Conservation (phyloP, 2,888 invertebrate species). For the Iselma pallidipennis region DNA sequence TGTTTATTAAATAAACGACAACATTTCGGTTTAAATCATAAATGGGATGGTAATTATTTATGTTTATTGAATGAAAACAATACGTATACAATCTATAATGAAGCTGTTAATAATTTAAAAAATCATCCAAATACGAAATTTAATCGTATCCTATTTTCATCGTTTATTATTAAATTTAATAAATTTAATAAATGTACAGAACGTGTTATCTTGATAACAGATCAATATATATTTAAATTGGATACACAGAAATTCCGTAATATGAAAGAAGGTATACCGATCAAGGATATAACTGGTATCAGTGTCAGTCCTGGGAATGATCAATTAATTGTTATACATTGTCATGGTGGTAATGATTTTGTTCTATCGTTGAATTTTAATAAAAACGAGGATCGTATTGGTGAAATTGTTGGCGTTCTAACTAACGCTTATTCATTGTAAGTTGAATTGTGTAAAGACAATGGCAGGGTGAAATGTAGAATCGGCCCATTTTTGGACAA, state of each 20-base stretch:
- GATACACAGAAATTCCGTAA: slow-evolving; percentile 85
- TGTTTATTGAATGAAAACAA: slow-evolving; percentile 69
- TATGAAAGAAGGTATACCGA: slow-evolving; percentile 72
- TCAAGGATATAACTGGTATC: slow-evolving; percentile 69
- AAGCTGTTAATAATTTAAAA: slow-evolving; percentile 69
- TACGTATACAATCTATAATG: slow-evolving; percentile 66
- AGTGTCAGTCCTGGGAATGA: slow-evolving; percentile 86
- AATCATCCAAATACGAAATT: slow-evolving; percentile 67
- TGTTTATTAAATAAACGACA: slow-evolving; percentile 68
- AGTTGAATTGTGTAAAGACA: no score
- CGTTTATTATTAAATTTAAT: slow-evolving; percentile 72
- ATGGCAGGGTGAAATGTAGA: no score
- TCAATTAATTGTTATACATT: slow-evolving; percentile 85
- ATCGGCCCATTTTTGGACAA: no score
- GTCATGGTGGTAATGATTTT: slow-evolving; percentile 86
- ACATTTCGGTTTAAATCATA: slow-evolving; percentile 75
- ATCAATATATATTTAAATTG: slow-evolving; percentile 82
- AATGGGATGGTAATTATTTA: slow-evolving; percentile 87
- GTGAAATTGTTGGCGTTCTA: slow-evolving; percentile 84
- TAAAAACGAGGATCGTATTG: slow-evolving; percentile 73
- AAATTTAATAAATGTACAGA: slow-evolving; percentile 70
- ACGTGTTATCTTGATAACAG: slow-evolving; percentile 86
- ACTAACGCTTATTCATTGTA: slow-evolving; percentile 77
- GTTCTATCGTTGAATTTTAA: slow-evolving; percentile 71
- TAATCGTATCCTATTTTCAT: slow-evolving; percentile 66